phyloP scores from a whole-genome alignment of 2,797 vertebrate species.

The Ptychadena robeensis region DNA sequence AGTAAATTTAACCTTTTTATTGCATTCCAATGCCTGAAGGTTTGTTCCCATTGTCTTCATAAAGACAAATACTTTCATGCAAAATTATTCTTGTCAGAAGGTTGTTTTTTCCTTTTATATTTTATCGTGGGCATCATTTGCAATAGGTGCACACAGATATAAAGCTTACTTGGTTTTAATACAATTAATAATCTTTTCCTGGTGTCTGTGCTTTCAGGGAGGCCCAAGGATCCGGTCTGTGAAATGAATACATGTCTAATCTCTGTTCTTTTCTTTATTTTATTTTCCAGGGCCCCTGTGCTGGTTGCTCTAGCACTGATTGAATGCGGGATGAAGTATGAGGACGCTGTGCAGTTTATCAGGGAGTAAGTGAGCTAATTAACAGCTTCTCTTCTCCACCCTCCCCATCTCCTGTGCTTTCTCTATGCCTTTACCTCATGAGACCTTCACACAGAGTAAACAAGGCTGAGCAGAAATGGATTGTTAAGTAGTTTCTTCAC shows the following conservation, averaged over 20 bases:
- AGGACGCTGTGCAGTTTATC: conserved; percentile 98
- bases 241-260: conserved; percentile 29
- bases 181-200: conserved; percentile 28
- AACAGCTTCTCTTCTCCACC: background rate
- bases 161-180: conserved; percentile 20
- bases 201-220: background rate
- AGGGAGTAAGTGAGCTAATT: conserved; percentile 87
- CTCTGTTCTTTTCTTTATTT: conserved; percentile 31
- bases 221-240: background rate
- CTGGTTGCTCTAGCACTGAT: conserved; percentile 97
- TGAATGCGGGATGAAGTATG: conserved; percentile 97
- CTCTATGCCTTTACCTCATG: conserved; percentile 13
- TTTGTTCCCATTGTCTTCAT: background rate
- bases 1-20: background rate
- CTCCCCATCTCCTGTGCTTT: background rate
- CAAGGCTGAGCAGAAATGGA: conserved; percentile 39
- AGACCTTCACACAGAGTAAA: background rate
- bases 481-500: background rate
- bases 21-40: background rate
- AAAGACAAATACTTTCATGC: background rate
- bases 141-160: background rate
- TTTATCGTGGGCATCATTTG: background rate
- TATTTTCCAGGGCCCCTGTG: conserved; percentile 88
- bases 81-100: background rate
- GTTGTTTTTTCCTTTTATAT: background rate